Base-by-base conservation (phyloP, 2,797 vertebrate genomes). In the Rhinella marina region DNA sequence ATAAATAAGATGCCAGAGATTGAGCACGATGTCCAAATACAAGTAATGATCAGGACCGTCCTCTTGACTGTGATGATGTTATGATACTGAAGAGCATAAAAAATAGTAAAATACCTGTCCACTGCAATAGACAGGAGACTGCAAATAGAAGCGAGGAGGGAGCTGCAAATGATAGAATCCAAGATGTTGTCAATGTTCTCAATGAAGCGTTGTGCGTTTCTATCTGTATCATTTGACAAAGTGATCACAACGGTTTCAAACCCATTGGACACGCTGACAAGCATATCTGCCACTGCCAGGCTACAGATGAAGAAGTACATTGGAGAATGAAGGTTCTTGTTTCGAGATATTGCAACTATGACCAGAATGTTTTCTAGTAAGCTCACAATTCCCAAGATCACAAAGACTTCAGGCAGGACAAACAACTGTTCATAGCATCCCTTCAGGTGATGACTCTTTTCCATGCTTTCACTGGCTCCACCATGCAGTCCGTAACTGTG, bases 291-390 rank as follows among this genome's bases (percentile, higher is more conserved):
- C 56, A 98, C 96, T 0, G 97, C 98, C 76, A 99, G 93, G 94
- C 97, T 99, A 70, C 98, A 99, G 93, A 99, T 98, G 93, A 99
- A 99, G 48, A 98, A 97, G 92, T 99, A 99, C 98, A 99, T 99
- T 13, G 98, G 98, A 0, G 98, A 99, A 87, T 99, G 98, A 41
- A 99, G 95, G 89, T 99, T 99, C 95, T 96, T 97, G 95, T 99
- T 99, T 92, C 98, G 98, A 88, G 95, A 92, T 17, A 99, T 97
- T 0, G 98, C 97, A 2, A 95, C 94, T 0, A 99, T 96, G 21
- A 99, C 98, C 91, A 99, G 92, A 82, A 98, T 93, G 1, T 99
- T 99, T 94, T 98, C 98, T 93, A 99, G 78, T 87, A 99, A 93
- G 91, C 98, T 99, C 90, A 98, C 89, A 87, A 97, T 96, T 19